Evolutionary conservation across 2,888 invertebrate species (phyloP).

Genomic region (Tetragnatha montana): DNA sequence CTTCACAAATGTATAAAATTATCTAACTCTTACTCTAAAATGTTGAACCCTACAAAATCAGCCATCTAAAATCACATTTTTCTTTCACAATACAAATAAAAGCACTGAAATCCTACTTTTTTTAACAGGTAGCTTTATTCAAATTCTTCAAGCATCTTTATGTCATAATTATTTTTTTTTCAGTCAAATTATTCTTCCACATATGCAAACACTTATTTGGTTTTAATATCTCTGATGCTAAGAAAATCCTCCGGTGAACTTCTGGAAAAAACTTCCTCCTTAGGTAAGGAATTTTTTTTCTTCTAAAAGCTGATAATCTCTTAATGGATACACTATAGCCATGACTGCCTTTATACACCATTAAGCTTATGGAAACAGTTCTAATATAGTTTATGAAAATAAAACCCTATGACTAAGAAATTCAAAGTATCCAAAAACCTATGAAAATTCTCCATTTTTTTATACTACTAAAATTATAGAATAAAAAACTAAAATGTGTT

Average conservation of each 20-base stretch:
- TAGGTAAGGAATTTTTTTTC: constrained; percentile 26
- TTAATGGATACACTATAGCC: no score
- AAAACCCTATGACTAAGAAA: no score
- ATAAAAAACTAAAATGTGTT: neutral
- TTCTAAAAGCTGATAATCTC: no score
- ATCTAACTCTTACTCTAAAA: neutral
- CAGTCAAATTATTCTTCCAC: constrained; percentile 5
- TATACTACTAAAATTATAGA: neutral
- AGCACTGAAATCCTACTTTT: neutral
- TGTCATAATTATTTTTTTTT: neutral
- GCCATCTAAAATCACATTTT: neutral
- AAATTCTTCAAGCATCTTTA: neutral
- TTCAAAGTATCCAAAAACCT: no score
- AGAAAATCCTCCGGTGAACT: constrained; percentile 15
- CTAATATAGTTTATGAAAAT: no score
- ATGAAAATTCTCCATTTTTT: neutral
- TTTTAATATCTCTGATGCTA: constrained; percentile 10
- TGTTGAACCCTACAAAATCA: no score
- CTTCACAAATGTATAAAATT: neutral
- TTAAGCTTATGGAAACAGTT: no score
- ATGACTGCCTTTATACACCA: no score
- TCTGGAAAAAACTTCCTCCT: constrained; percentile 22
- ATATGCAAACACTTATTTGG: constrained; percentile 31
- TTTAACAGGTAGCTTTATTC: constrained; percentile 3
- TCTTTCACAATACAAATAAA: neutral